Evolutionary conservation across 2,888 invertebrate species (phyloP), one percentile per base, ranked within the genome.

Genomic region (Magallana nippona): DNA sequence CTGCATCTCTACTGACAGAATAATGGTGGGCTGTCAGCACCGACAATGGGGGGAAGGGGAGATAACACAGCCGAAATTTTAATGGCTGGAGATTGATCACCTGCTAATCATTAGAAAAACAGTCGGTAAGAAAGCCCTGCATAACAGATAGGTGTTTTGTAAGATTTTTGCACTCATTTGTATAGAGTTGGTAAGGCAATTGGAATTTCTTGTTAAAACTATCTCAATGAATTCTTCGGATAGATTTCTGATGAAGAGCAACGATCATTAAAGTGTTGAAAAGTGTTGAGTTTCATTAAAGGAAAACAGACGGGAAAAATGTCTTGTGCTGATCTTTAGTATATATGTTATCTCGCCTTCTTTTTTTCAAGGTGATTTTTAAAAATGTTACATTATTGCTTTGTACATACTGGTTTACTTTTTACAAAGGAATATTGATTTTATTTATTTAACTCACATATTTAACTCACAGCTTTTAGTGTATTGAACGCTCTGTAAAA

Each of bases 11-110:
- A 13, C 27, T 71, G 71, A 71, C 71, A 71, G 32, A 13, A 15
- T 71, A 71, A 71, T 71, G 71, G 71, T 71, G 13, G 71, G 71
- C 71, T 71, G 71, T 71, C 71, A 71, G 11, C 27, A 22, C 71
- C 0, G 71, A 71, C 71, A 71, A 71, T 71, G 71, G 27, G 2
- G 13, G 22, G 22, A 32, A 27, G 22, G 13, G 27, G 15, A 71
- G 71, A 27, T 32, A 71, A 71, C 71, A 71, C 32, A 27, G 71
- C 71, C 15, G 13, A 71, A 15, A 71, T 71, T 71, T 71, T 71
- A 71, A 71, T 27, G 27, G 27, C 71, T 27, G 27, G 13, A 71
- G 27, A 71, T 71, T 22, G 71, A 71, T 71, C 71, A 71, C 71
- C 71, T 71, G 71, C 71, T 71, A 71, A 27, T 71, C 22, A 15